Evolutionary conservation across 37 sponge, comb jelly and placozoan genomes (phyloP), one percentile per base, ranked within the genome.

Genomic region (Beroe forskalii): DNA sequence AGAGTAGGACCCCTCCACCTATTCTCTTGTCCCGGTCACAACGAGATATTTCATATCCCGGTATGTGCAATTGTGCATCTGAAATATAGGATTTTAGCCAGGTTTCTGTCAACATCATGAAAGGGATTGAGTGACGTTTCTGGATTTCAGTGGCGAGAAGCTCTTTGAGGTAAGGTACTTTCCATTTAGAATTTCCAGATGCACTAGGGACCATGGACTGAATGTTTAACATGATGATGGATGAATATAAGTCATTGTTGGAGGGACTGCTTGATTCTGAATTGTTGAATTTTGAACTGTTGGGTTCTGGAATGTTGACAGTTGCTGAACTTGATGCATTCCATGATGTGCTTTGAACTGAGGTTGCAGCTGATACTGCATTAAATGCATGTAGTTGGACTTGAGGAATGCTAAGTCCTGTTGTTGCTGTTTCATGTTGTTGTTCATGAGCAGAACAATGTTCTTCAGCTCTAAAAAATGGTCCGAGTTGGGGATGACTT

Each of bases 391-490:
- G n/a, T n/a, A n/a, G n/a, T n/a, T n/a, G n/a, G n/a, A n/a, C n/a
- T n/a, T n/a, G n/a, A n/a, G n/a, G n/a, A n/a, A n/a, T n/a, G n/a
- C n/a, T n/a, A n/a, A n/a, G n/a, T n/a, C n/a, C n/a, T n/a, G n/a
- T n/a, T n/a, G n/a, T n/a, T n/a, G n/a, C n/a, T n/a, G n/a, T n/a
- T n/a, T n/a, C n/a, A n/a, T 55, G 17, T 55, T 55, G 60, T 9
- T 55, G 60, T 9, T 55, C 60, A 55, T 55, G 30, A 6, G 66
- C 17, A 22, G 25, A 64, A 64, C 66, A 23, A 64, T 22, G 25
- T 64, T 64, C 25, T 64, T 64, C 31, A 22, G 31, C 66, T 64
- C 66, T 64, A 64, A 64, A 64, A 64, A 64, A 55, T 55, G 60
- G 17, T 55, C n/a, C n/a, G n/a, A n/a, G n/a, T n/a, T n/a, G n/a